Evolutionary conservation across 2,888 invertebrate genomes (phyloP).

Genomic region (Drosophila anomalata): DNA sequence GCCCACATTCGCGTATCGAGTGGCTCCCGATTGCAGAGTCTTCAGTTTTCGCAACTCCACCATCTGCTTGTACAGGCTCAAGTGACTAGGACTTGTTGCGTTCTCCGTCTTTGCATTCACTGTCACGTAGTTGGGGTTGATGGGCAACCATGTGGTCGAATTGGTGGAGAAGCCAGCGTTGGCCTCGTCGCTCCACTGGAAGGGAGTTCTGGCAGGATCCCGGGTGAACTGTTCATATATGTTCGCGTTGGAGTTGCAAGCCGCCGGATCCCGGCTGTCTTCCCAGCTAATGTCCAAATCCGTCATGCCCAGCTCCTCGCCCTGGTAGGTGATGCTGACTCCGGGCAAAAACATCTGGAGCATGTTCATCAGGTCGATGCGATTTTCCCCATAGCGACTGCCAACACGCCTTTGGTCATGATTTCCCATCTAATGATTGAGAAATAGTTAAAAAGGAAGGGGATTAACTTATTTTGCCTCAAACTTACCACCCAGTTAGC

Average conservation of each 20-base stretch:
- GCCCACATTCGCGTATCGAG: constrained; percentile 70
- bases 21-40: constrained; percentile 73
- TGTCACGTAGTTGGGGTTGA: constrained; percentile 86
- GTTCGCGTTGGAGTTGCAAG: constrained; percentile 85
- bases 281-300: constrained; percentile 86
- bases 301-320: constrained; percentile 82
- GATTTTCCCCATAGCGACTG: constrained; percentile 87
- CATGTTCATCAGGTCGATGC: constrained; percentile 92
- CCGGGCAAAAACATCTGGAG: constrained; percentile 87
- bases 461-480: not conserved
- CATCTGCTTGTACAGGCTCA: constrained; percentile 86
- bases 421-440: constrained; percentile 87
- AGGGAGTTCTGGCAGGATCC: constrained; percentile 87
- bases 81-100: constrained; percentile 84
- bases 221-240: constrained; percentile 86
- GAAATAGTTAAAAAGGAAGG: not conserved
- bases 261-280: constrained; percentile 85
- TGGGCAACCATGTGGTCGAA: constrained; percentile 81
- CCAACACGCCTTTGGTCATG: constrained; percentile 88
- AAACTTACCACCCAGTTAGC: constrained; percentile 88
- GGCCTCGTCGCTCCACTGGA: constrained; percentile 86
- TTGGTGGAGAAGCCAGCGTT: constrained; percentile 82
- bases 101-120: constrained; percentile 86
- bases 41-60: constrained; percentile 81
- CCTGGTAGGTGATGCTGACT: constrained; percentile 85